Conservation (phyloP, 2,888 invertebrate species). For the Graphium colonna region DNA sequence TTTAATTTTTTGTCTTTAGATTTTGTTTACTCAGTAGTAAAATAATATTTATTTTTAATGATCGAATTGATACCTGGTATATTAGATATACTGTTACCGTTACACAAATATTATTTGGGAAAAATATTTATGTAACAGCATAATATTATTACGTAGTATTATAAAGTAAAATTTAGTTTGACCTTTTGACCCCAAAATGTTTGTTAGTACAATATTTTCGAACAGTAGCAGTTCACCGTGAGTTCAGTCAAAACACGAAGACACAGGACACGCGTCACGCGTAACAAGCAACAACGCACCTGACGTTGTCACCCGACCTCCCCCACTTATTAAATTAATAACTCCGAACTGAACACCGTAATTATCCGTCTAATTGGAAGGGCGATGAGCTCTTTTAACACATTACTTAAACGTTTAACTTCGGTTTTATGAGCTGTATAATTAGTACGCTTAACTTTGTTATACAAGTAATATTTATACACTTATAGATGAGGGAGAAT, state of each 20-base stretch:
- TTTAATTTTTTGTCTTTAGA: no score
- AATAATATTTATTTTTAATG: no score
- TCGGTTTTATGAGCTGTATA: conserved; percentile 71
- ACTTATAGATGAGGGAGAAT: no score
- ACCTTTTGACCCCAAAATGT: conserved; percentile 7
- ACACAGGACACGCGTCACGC: conserved; percentile 29
- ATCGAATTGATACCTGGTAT: no score
- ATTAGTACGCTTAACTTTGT: conserved; percentile 46
- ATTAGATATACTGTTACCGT: no score
- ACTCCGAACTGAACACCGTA: conserved; percentile 72
- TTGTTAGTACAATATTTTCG: conserved; percentile 5
- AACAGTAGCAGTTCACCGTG: conserved; percentile 9
- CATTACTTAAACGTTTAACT: conserved; percentile 71
- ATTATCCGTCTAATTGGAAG: conserved; percentile 76
- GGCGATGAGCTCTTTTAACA: conserved; percentile 72
- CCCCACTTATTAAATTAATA: conserved; percentile 78
- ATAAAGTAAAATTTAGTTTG: no score
- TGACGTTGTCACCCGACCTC: conserved; percentile 54
- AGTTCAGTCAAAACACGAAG: conserved; percentile 27
- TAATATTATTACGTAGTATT: no score
- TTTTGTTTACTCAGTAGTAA: no score
- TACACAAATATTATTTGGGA: no score
- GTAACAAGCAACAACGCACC: conserved; percentile 38
- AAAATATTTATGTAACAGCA: no score
- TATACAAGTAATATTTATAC: no score